These are phyloP conservation scores for Calliopsis andreniformis DNA, from an alignment of 1,140 invertebrate species.

Conservation along the genomic window DNA sequence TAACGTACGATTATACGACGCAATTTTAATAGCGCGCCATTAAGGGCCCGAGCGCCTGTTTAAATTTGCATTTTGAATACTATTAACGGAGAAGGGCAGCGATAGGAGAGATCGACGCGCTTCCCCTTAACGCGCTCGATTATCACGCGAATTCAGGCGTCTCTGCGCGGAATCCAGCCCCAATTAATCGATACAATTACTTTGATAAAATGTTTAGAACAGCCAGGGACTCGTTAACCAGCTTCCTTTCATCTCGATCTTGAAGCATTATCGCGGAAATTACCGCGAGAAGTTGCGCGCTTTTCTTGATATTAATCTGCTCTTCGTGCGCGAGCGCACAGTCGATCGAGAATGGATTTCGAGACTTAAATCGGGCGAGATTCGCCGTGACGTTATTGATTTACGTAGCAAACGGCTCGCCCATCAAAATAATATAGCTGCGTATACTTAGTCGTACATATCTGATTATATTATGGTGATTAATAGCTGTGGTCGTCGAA, in stretches of 20 bases:
- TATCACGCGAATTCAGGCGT: background rate
- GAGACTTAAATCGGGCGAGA: background rate
- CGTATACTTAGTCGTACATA: constrained; percentile 42
- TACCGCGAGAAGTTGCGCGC: background rate
- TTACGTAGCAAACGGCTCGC: constrained; percentile 23
- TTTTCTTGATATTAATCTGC: constrained; percentile 9
- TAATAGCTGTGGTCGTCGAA: constrained; percentile 36
- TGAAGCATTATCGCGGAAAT: constrained; percentile 30
- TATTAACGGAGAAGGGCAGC: background rate
- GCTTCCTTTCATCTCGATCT: background rate
- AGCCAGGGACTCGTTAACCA: constrained; percentile 1
- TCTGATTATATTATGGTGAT: constrained; percentile 51
- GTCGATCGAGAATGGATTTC: background rate
- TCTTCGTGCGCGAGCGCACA: too few relatives aligned
- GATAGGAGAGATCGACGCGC: background rate
- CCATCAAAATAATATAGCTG: constrained; percentile 37
- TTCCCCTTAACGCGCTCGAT: background rate
- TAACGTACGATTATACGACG: constrained; percentile 3
- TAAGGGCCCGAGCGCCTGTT: constrained; percentile 19
- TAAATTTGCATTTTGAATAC: constrained; percentile 30
- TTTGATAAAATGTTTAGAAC: constrained; percentile 32
- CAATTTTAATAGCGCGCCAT: constrained; percentile 30
- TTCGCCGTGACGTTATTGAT: constrained; percentile 21
- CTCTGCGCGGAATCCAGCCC: constrained; percentile 20
- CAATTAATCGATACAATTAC: constrained; percentile 44